Evolutionary conservation across 64 coral and sea anemone genomes (phyloP), one percentile per base, ranked within the genome.

Genomic region (Catalaphyllia jardinei): DNA sequence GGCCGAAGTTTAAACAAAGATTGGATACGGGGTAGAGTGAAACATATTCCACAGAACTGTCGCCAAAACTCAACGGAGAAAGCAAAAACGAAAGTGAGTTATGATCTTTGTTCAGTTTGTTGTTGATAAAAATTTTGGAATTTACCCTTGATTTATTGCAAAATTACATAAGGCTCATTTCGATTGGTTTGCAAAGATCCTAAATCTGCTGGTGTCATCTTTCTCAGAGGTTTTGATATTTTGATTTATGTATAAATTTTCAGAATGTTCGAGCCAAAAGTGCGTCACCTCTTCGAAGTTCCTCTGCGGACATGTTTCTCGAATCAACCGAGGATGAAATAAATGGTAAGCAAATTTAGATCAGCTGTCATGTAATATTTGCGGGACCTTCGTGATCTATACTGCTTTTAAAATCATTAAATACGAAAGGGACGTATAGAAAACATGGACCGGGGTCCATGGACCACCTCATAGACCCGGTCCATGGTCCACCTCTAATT

Each of bases 1-100:
- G 95, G 95, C 25, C 78, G 86, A 71, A 96, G 95, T 73, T 74
- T 96, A 8, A 96, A 96, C 67, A 78, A 93, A 79, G 91, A 90
- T 33, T 96, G 95, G 95, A 67, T 91, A 33, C 88, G 88, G 2
- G 74, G 90, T 16, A 86, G 79, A 71, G 31, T 89, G 35, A 96
- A 91, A 52, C 92, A 90, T 35, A 77, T 61, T 77, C 50, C 89
- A 49, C 65, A 73, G 13, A 62, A 52, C 38, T 38, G 52, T 51
- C 63, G 62, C 1, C 78, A 71, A 30, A 24, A 83, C 67, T 74
- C 86, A 2, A 65, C 92, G 52, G 42, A 57, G 79, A 84, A 42
- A 62, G 75, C 35, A 67, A 74, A 27, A 89, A 71, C 24, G 91
- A 82, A 74, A 74, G 72, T 29, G 11, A 19, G 35, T 29, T 20